Percentiles rank a stretch among this genome's conserved stretches.
phyloP scores from a whole-genome alignment of 2,888 invertebrate species.

The Lottia gigantea region DNA sequence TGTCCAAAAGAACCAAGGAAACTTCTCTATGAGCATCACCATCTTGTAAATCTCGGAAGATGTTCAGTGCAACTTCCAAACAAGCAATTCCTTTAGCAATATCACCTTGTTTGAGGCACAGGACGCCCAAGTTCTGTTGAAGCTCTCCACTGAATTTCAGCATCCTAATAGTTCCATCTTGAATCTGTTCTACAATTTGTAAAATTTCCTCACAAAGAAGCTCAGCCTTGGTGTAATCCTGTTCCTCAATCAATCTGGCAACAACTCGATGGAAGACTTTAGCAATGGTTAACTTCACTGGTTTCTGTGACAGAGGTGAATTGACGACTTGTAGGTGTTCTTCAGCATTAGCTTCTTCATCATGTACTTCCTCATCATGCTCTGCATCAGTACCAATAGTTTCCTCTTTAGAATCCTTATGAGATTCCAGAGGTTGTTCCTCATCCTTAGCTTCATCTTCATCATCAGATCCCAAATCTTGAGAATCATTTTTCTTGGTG shows the following conservation, averaged over 20 bases:
- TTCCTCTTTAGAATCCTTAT: conserved; percentile 21
- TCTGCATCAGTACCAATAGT: background rate
- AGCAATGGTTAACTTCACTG: conserved; percentile 52
- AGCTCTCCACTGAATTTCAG: conserved; percentile 56
- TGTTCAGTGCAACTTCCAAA: conserved; percentile 57
- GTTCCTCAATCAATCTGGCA: conserved; percentile 49
- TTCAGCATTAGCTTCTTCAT: conserved; percentile 18
- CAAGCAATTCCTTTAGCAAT: conserved; percentile 57
- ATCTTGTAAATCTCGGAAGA: conserved; percentile 56
- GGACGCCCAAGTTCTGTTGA: conserved; percentile 59
- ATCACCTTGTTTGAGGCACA: conserved; percentile 59
- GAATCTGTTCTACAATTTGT: conserved; percentile 57
- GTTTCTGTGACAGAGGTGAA: conserved; percentile 53
- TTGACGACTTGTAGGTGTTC: conserved; percentile 38
- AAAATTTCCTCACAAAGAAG: conserved; percentile 55
- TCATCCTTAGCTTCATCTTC: conserved; percentile 15
- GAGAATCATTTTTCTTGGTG: background rate
- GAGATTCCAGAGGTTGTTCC: conserved; percentile 20
- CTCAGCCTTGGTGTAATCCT: conserved; percentile 54
- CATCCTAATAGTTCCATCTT: conserved; percentile 56
- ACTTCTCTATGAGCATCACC: conserved; percentile 54
- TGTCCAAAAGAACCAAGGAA: conserved; percentile 58
- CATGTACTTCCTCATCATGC: conserved; percentile 6
- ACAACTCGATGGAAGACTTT: conserved; percentile 53
- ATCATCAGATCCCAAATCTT: conserved; percentile 4